Base-by-base conservation (phyloP, 2,888 invertebrate species). In the Oconnorella tubifera region DNA sequence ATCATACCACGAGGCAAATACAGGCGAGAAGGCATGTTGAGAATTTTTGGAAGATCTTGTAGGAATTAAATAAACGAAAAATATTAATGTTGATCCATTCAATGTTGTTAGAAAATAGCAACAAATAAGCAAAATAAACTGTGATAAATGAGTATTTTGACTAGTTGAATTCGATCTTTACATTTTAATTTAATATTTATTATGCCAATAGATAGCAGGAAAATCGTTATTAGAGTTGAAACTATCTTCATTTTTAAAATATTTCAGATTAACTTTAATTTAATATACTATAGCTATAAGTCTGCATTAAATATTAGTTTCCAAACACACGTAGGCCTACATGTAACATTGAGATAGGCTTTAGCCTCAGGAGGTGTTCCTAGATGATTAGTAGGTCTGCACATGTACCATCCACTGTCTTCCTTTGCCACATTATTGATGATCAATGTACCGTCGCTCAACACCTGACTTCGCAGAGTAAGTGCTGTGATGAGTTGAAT, bases 291-390 rank as follows among this genome's bases (percentile, higher is more conserved):
- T n/a, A n/a, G n/a, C n/a, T n/a, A n/a, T n/a, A n/a, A n/a, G n/a
- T n/a, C n/a, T n/a, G n/a, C n/a, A n/a, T n/a, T n/a, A n/a, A n/a
- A n/a, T n/a, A n/a, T n/a, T n/a, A n/a, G n/a, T n/a, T n/a, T n/a
- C 33, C n/a, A n/a, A n/a, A n/a, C n/a, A n/a, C n/a, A n/a, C n/a
- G n/a, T n/a, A n/a, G 32, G 85, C 89, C 90, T 82, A 96, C 97
- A 97, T 88, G 96, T 95, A 76, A 97, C 92, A 85, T 94, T 95
- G 72, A 97, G 88, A 85, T 91, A 95, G 76, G 96, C 96, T 71
- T 91, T 90, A 73, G 95, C 95, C 78, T 91, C 91, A 83, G 94
- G 94, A 59, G 95, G 93, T 78, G 92, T 91, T 32, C 96, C 96
- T 76, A 96, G 93, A 69, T 96, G 96, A 83, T 97, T 97, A 82